Evolutionary conservation across 2,113 vertebrate genomes (phyloP).

Genomic region (Tylochromis polylepis): DNA sequence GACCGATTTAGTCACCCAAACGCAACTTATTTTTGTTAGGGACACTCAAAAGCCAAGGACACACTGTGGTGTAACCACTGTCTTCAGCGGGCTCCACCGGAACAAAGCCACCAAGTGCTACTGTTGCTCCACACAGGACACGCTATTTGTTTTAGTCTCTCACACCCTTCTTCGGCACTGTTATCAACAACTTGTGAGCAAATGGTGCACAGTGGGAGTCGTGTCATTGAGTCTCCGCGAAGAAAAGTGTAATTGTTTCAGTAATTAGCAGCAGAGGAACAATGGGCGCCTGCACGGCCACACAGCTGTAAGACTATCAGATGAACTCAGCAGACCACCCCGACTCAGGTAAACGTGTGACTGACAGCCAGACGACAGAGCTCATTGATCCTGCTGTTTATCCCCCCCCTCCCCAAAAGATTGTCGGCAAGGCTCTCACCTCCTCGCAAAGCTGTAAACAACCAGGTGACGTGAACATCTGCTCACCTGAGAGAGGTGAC

Average conservation of each 20-base stretch:
- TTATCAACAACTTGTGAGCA: conserved; percentile 59
- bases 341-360: conserved; percentile 13
- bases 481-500: not conserved
- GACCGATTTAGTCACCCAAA: conserved; percentile 7
- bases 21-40: conserved; percentile 16
- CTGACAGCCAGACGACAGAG: conserved; percentile 19
- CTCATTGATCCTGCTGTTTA: conserved; percentile 33
- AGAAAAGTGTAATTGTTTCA: conserved; percentile 57
- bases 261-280: conserved; percentile 54
- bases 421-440: not conserved
- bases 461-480: not conserved
- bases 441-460: not conserved
- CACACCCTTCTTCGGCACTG: conserved; percentile 14
- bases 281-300: conserved; percentile 6
- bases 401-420: not conserved
- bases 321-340: not conserved
- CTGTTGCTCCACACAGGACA: conserved; percentile 9
- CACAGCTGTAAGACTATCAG: conserved; percentile 11
- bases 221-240: conserved; percentile 46
- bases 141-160: conserved; percentile 46
- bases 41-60: conserved; percentile 22
- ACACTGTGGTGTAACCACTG: not conserved
- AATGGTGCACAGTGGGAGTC: conserved; percentile 67
- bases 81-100: not conserved
- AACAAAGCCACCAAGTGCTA: not conserved